phyloP scores from a whole-genome alignment of 2,797 vertebrate genomes.

The Micrastur ruficollis region DNA sequence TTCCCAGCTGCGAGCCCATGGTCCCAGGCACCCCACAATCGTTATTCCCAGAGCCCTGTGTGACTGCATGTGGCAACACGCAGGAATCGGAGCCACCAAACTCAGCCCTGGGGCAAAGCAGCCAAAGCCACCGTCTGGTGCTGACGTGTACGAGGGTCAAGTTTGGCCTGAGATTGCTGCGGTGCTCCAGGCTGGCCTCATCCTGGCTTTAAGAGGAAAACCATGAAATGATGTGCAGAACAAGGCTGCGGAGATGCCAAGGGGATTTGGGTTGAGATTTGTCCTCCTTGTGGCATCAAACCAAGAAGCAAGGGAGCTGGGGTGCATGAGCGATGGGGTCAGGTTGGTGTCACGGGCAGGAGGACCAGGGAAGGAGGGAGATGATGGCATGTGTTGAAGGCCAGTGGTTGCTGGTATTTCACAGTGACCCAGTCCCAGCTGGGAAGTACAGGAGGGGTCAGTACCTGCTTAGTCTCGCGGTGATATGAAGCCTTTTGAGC shows the following conservation, averaged over 20 bases:
- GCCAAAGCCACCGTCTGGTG: background rate
- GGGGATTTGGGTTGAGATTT: background rate
- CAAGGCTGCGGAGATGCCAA: background rate
- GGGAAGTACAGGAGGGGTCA: background rate
- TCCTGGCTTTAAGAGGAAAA: background rate
- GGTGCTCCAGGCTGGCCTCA: background rate
- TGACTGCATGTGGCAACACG: background rate
- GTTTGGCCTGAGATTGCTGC: background rate
- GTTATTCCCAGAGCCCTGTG: background rate
- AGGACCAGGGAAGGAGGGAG: background rate
- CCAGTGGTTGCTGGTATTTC: background rate
- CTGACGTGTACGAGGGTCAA: rapidly evolving
- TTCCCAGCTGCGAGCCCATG: background rate
- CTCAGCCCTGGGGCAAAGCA: background rate
- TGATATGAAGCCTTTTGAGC: background rate
- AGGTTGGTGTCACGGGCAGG: background rate
- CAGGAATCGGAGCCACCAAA: background rate
- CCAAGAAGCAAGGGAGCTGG: background rate
- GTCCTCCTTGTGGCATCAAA: background rate
- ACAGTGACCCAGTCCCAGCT: background rate
- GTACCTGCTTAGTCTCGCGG: background rate
- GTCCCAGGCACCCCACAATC: background rate
- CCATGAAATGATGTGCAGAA: background rate
- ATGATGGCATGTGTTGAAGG: background rate
- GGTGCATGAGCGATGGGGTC: background rate